Conservation (phyloP, 2,113 vertebrate species). For the Phaethornis superciliosus region DNA sequence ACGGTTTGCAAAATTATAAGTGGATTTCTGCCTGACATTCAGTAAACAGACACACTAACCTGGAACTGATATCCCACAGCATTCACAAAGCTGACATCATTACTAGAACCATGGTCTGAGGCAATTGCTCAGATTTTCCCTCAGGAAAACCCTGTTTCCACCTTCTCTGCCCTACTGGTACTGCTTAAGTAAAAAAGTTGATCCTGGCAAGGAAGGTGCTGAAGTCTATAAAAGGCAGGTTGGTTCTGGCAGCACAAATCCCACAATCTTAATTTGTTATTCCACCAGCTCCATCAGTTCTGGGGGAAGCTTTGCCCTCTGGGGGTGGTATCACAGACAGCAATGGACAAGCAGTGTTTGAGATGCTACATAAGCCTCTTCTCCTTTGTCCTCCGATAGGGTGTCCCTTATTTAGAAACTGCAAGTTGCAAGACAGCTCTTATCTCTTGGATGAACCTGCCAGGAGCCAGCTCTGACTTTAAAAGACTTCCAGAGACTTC, state of each 20-base stretch:
- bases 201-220: not conserved
- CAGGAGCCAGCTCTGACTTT: slow-evolving; percentile 13
- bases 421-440: not conserved
- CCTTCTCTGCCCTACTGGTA: not conserved
- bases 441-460: not conserved
- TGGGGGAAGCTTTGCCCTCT: not conserved
- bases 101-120: rapidly evolving
- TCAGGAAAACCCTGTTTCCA: not conserved
- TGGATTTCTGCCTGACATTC: not conserved
- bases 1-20: not conserved
- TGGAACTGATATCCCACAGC: not conserved
- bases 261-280: not conserved
- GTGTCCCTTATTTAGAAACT: slow-evolving; percentile 42
- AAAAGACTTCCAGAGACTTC: slow-evolving; percentile 14
- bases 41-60: not conserved
- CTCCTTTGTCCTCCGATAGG: not conserved
- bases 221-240: not conserved
- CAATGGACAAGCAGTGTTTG: not conserved
- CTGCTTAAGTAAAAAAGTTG: not conserved
- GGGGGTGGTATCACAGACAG: not conserved
- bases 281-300: not conserved
- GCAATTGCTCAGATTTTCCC: not conserved
- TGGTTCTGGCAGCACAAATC: not conserved
- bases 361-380: not conserved
- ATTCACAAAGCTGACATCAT: not conserved